These are phyloP conservation scores for Columba livia DNA, from an alignment of 2,113 vertebrate species.

Conservation along the genomic window DNA sequence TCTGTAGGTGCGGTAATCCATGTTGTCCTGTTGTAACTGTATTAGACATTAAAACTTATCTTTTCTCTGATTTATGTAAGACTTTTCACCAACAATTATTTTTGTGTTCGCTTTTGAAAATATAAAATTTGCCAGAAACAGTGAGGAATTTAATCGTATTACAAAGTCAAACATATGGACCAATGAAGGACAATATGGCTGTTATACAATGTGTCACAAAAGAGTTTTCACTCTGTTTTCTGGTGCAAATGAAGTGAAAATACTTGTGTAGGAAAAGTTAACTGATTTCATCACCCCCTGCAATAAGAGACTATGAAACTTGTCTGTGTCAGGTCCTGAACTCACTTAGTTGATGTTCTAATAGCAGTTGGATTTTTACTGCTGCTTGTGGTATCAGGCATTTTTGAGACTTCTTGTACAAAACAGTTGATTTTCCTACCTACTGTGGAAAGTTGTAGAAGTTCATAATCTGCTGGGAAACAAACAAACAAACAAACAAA, in stretches of 20 bases:
- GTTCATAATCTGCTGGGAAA: neutral
- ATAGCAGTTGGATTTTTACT: neutral
- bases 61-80: slow-evolving; percentile 20
- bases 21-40: slow-evolving; percentile 17
- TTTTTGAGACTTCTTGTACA: neutral
- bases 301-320: neutral
- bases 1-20: neutral
- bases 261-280: neutral
- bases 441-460: neutral
- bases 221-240: neutral
- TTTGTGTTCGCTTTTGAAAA: slow-evolving; percentile 16
- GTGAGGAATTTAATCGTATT: neutral
- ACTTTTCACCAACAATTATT: neutral
- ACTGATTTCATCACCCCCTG: neutral
- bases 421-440: neutral
- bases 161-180: neutral
- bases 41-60: neutral
- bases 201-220: neutral
- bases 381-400: neutral
- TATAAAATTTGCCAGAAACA: neutral
- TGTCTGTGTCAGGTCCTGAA: neutral
- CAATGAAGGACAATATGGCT: neutral
- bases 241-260: slow-evolving; percentile 11
- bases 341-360: neutral
- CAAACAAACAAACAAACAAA: neutral